These are phyloP conservation scores for Aporophyla lueneburgensis DNA, from an alignment of 2,888 invertebrate species.

Conservation along the genomic window DNA sequence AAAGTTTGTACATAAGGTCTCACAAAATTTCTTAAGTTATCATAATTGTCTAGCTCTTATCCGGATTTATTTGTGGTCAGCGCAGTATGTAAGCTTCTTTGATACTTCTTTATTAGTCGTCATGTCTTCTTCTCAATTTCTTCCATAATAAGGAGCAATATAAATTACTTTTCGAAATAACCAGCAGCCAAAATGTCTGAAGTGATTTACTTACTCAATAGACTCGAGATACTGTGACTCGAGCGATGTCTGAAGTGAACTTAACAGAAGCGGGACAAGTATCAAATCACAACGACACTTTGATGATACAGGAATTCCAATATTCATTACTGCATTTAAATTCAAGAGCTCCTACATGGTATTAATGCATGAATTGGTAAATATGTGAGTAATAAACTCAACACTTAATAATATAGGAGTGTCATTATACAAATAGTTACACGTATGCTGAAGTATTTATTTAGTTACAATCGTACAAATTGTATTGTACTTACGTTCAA, in stretches of 20 bases:
- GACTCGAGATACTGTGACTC: not conserved
- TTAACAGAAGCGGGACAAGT: not conserved
- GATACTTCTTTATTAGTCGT: no score
- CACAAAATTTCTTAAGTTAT: not conserved
- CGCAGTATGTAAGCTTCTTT: no score
- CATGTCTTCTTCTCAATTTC: not conserved
- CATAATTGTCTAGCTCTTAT: not conserved
- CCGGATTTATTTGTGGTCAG: no score
- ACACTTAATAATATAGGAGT: slow-evolving; percentile 33
- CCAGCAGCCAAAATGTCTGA: no score
- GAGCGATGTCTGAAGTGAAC: not conserved
- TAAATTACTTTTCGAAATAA: no score
- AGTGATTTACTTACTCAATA: not conserved
- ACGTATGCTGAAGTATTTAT: slow-evolving; percentile 25
- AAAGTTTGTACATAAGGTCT: not conserved
- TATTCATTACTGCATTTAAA: slow-evolving; percentile 4
- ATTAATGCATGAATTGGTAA: slow-evolving; percentile 14
- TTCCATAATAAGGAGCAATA: not conserved
- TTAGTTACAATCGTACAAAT: slow-evolving; percentile 16
- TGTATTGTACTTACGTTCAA: slow-evolving; percentile 20
- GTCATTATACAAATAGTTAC: slow-evolving; percentile 35
- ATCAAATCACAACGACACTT: not conserved
- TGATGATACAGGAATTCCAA: slow-evolving; percentile 9
- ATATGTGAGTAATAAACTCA: slow-evolving; percentile 25
- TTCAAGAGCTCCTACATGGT: slow-evolving; percentile 19